Conservation (phyloP, 92 coral and sea anemone species). For the Anthopleura xanthogrammica region DNA sequence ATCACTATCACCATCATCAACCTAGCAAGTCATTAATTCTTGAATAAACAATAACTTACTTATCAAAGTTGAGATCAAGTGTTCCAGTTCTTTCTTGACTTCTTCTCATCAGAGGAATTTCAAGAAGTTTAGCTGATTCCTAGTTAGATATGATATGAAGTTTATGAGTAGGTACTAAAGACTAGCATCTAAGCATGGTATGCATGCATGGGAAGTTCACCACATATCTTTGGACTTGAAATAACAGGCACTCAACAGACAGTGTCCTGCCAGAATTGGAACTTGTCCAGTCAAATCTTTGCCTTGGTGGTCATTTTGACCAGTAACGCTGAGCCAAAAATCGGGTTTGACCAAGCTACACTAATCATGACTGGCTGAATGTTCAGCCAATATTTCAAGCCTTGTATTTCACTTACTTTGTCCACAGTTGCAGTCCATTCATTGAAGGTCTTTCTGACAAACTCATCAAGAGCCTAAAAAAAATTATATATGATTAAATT, state of each 20-base stretch:
- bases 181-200: too few relatives aligned
- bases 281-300: too few relatives aligned
- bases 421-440: conserved; percentile 97
- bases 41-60: conserved; percentile 41
- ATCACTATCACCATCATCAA: too few relatives aligned
- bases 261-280: too few relatives aligned
- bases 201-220: too few relatives aligned
- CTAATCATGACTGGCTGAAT: too few relatives aligned
- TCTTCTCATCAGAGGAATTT: conserved; percentile 97
- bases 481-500: not conserved
- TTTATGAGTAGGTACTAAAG: not conserved
- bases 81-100: conserved; percentile 94
- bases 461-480: conserved; percentile 91
- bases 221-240: too few relatives aligned
- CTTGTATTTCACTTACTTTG: conserved; percentile 64
- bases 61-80: conserved; percentile 95
- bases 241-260: too few relatives aligned
- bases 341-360: too few relatives aligned
- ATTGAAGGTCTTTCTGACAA: conserved; percentile 96
- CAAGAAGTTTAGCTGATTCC: conserved; percentile 86
- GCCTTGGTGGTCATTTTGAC: too few relatives aligned
- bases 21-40: not conserved
- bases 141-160: not conserved
- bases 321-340: too few relatives aligned
- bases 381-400: too few relatives aligned